A percentile compares a stretch with the other conserved stretches of the same genome.
These are phyloP conservation scores for Drosophila mayri DNA, from an alignment of 1,140 invertebrate genomes.

Conservation along the genomic window DNA sequence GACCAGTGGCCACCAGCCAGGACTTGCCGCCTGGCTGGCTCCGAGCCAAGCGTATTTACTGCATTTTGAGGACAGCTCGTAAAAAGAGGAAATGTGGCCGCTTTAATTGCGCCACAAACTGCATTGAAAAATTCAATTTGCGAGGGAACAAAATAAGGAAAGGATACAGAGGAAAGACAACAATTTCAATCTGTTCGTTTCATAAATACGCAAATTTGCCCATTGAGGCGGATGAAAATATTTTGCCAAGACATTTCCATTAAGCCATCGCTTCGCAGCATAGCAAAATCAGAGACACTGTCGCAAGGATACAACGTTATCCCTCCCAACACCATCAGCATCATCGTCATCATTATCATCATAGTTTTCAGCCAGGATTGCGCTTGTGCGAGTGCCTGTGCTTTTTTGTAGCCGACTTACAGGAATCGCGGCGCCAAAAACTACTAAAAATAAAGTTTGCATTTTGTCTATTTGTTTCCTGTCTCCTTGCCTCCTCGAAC, in stretches of 20 bases:
- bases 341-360: conserved; percentile 1
- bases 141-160: conserved; percentile 6
- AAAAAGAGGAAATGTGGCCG: conserved; percentile 56
- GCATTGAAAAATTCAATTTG: conserved; percentile 63
- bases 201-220: conserved; percentile 76
- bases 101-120: conserved; percentile 76
- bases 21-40: conserved; percentile 58
- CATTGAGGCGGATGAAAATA: conserved; percentile 59
- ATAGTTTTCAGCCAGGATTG: conserved; percentile 32
- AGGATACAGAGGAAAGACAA: conserved; percentile 3
- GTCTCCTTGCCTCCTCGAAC: conserved; percentile 50
- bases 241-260: conserved; percentile 70
- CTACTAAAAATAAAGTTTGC: conserved; percentile 83
- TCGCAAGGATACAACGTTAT: conserved; percentile 22
- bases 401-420: conserved; percentile 40
- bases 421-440: conserved; percentile 76
- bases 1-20: conserved; percentile 44
- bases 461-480: conserved; percentile 79
- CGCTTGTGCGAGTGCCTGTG: conserved; percentile 24
- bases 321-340: conserved; percentile 1
- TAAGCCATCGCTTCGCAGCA: conserved; percentile 35
- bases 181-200: conserved; percentile 66
- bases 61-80: conserved; percentile 65
- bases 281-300: conserved; percentile 47
- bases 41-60: conserved; percentile 69